Evolutionary conservation across 2,888 invertebrate species (phyloP).

Genomic region (Parnassius mnemosyne): DNA sequence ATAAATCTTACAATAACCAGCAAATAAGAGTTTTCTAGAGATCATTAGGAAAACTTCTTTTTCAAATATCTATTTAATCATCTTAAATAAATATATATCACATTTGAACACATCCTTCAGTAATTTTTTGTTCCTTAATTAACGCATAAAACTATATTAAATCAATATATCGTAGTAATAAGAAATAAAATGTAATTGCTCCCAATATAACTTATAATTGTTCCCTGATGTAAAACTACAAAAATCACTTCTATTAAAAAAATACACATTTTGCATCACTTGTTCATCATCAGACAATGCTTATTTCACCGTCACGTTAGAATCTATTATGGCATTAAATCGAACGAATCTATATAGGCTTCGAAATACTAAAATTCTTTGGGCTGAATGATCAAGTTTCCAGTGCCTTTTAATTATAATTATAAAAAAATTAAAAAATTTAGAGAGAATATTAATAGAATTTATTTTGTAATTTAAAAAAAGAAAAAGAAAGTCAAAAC

Average conservation of each 20-base stretch:
- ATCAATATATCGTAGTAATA: slow-evolving; percentile 32
- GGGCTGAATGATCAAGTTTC: neutral
- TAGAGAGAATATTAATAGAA: neutral
- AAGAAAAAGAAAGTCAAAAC: neutral
- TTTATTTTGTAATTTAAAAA: neutral
- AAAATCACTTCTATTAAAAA: neutral
- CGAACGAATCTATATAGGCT: neutral
- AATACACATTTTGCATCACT: neutral
- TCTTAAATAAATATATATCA: slow-evolving; percentile 77
- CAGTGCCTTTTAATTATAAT: neutral
- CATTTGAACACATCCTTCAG: slow-evolving; percentile 78
- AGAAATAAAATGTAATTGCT: slow-evolving; percentile 44
- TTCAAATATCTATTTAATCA: slow-evolving; percentile 50
- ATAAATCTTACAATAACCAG: slow-evolving; percentile 43
- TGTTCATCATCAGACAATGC: neutral
- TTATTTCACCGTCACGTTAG: neutral
- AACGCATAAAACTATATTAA: slow-evolving; percentile 35
- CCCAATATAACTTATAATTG: slow-evolving; percentile 33
- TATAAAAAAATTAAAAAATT: no score
- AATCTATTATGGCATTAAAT: neutral
- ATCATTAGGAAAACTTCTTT: slow-evolving; percentile 79
- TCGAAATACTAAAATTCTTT: slow-evolving; percentile 2
- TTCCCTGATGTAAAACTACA: slow-evolving; percentile 11
- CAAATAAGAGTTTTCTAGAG: slow-evolving; percentile 77
- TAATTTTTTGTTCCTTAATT: slow-evolving; percentile 56